Evolutionary conservation across 2,113 vertebrate species (phyloP).

Genomic region (Tyrannus savana): DNA sequence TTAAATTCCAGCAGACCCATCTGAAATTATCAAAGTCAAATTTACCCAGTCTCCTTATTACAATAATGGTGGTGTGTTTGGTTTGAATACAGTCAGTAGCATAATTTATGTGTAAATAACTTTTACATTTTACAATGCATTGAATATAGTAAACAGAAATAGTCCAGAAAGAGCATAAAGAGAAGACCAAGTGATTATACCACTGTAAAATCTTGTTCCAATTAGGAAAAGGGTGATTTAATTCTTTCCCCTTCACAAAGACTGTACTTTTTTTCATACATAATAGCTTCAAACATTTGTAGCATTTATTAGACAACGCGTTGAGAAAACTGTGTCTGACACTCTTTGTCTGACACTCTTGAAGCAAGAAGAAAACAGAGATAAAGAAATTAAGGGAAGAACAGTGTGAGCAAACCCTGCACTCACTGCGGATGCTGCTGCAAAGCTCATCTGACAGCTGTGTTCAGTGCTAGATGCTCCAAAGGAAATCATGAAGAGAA

Average conservation of each 20-base stretch:
- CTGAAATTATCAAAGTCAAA: background rate
- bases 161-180: background rate
- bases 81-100: background rate
- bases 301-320: background rate
- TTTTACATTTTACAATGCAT: slow-evolving; percentile 3
- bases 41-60: background rate
- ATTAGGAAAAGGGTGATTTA: background rate
- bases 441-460: background rate
- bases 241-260: background rate
- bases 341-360: background rate
- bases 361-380: background rate
- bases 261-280: background rate
- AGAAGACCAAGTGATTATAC: background rate
- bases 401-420: background rate
- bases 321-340: background rate
- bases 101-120: slow-evolving; percentile 12
- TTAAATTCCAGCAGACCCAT: background rate
- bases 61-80: background rate
- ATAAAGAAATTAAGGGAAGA: background rate
- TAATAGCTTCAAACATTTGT: background rate
- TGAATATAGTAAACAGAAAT: background rate
- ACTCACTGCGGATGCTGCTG: background rate
- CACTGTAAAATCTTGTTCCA: background rate
- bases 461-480: background rate
- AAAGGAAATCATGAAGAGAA: background rate